Evolutionary conservation across 2,797 vertebrate species (phyloP).

Genomic region (Falco berigora): DNA sequence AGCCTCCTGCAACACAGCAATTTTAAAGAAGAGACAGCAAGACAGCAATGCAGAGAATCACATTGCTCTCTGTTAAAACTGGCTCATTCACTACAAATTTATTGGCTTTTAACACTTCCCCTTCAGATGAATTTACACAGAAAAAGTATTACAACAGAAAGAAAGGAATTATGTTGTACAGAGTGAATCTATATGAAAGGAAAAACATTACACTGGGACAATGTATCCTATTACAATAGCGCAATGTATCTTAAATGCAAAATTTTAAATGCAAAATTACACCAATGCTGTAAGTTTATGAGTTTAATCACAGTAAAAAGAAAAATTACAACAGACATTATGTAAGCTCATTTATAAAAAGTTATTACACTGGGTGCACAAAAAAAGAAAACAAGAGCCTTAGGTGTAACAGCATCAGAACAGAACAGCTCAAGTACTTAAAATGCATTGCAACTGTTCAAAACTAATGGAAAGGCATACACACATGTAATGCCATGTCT

Average conservation of each 20-base stretch:
- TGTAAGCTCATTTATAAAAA: not conserved
- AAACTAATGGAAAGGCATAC: not conserved
- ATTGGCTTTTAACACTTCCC: not conserved
- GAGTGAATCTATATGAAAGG: not conserved
- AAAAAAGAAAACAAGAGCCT: not conserved
- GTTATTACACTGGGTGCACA: not conserved
- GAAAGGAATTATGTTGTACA: not conserved
- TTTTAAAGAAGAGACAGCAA: not conserved
- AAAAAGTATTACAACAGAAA: not conserved
- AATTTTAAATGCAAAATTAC: not conserved
- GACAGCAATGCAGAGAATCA: not conserved
- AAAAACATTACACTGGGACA: not conserved
- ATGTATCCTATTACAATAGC: not conserved
- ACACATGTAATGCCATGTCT: not conserved
- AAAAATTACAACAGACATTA: not conserved
- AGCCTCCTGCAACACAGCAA: not conserved
- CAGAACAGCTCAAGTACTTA: not conserved
- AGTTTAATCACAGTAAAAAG: not conserved
- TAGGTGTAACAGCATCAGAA: not conserved
- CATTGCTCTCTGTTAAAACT: not conserved
- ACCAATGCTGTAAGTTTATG: not conserved
- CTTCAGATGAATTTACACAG: not conserved
- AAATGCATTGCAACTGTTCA: not conserved
- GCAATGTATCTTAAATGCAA: not conserved
- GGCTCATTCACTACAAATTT: not conserved